These are phyloP conservation scores for Centroberyx gerrardi DNA, from an alignment of 2,797 vertebrate species.

Conservation along the genomic window DNA sequence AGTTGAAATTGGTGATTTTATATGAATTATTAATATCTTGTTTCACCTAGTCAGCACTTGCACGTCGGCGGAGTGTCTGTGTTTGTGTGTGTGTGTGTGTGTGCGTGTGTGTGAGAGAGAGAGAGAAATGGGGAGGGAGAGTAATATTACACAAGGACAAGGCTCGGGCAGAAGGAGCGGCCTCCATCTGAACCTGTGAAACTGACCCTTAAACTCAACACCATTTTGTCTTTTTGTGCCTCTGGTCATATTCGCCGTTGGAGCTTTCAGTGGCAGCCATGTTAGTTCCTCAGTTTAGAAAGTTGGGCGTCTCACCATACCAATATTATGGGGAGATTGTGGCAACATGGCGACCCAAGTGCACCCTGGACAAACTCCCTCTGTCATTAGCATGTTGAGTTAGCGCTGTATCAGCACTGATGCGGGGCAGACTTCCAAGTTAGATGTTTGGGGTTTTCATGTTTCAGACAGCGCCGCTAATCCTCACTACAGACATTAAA, in stretches of 20 bases:
- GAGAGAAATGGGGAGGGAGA: slow-evolving; percentile 32
- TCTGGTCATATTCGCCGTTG: too few species aligned
- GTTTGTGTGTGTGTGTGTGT: slow-evolving; percentile 36
- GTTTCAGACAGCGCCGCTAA: slow-evolving; percentile 65
- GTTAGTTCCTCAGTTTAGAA: too few species aligned
- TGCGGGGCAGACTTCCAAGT: slow-evolving; percentile 63
- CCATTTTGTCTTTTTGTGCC: too few species aligned
- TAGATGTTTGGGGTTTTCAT: slow-evolving; percentile 69
- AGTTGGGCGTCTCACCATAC: too few species aligned
- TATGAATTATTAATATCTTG: slow-evolving; percentile 80
- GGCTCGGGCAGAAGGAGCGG: background rate
- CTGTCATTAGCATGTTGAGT: slow-evolving; percentile 39
- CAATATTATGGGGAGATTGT: slow-evolving; percentile 11
- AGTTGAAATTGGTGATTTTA: slow-evolving; percentile 65
- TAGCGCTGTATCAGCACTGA: slow-evolving; percentile 21
- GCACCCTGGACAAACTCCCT: background rate
- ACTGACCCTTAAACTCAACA: too few species aligned
- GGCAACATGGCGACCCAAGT: background rate
- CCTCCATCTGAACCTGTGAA: too few species aligned
- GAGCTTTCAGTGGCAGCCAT: too few species aligned
- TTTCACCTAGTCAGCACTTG: slow-evolving; percentile 75
- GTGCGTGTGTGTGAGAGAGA: slow-evolving; percentile 23
- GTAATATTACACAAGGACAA: slow-evolving; percentile 30
- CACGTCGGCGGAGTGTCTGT: slow-evolving; percentile 49
- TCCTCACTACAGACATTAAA: slow-evolving; percentile 69